Percentiles rank a stretch among this genome's conserved stretches.
phyloP scores from a whole-genome alignment of 1,140 invertebrate genomes.

The Hycleus phaleratus region DNA sequence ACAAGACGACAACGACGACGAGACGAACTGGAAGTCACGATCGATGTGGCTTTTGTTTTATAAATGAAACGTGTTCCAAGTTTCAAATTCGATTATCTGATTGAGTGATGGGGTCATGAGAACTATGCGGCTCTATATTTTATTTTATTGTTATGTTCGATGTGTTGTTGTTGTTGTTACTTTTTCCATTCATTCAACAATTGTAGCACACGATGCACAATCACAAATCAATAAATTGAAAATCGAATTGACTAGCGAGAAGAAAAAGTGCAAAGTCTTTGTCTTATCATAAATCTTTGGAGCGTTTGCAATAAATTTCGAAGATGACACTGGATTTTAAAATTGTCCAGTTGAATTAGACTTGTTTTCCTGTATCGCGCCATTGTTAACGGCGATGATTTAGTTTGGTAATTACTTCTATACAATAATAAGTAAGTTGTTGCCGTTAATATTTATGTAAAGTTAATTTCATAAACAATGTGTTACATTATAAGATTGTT shows the following conservation, averaged over 20 bases:
- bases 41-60: conserved; percentile 9
- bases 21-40: conserved; percentile 8
- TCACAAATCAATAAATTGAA: too few species aligned
- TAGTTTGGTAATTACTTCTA: too few species aligned
- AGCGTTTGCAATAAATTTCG: too few species aligned
- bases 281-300: conserved; percentile 1
- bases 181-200: background rate
- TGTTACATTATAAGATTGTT: background rate
- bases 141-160: too few species aligned
- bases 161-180: too few species aligned
- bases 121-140: conserved; percentile 16
- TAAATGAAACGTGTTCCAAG: conserved; percentile 15
- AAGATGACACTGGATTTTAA: too few species aligned
- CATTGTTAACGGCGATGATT: too few species aligned
- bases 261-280: conserved; percentile 6
- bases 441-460: too few species aligned
- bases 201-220: conserved; percentile 5
- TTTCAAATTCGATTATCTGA: conserved; percentile 21
- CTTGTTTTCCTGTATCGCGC: too few species aligned
- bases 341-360: too few species aligned
- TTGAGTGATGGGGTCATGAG: conserved; percentile 20
- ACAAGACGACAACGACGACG: too few species aligned
- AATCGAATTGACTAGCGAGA: background rate
- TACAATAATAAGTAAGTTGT: too few species aligned
- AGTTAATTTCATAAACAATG: background rate